Evolutionary conservation across 2,888 invertebrate species (phyloP).

Genomic region (Cerceris ruficornis): DNA sequence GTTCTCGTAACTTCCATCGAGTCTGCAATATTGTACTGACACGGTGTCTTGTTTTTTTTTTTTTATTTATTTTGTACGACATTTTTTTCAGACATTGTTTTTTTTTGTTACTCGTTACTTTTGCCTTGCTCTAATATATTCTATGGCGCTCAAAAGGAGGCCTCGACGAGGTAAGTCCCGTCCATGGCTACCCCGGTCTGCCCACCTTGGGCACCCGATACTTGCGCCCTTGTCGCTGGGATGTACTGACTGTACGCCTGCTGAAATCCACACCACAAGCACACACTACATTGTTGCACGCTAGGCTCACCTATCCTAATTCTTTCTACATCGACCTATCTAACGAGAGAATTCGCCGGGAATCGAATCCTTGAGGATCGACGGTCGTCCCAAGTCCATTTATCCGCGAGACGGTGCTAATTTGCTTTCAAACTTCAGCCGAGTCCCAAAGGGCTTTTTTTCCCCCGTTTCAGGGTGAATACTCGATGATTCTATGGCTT

Average conservation of each 20-base stretch:
- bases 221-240: conserved; percentile 91
- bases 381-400: not conserved
- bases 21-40: too few relatives aligned
- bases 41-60: too few relatives aligned
- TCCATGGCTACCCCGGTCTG: conserved; percentile 92
- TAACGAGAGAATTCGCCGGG: conserved; percentile 10
- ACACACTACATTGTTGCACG: conserved; percentile 81
- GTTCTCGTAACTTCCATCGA: conserved; percentile 6
- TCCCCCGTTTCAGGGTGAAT: too few relatives aligned
- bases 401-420: too few relatives aligned
- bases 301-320: conserved; percentile 75
- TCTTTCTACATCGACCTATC: conserved; percentile 36
- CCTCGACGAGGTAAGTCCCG: conserved; percentile 92
- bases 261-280: conserved; percentile 84
- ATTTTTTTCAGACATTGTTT: conserved; percentile 6
- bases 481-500: too few relatives aligned
- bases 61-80: too few relatives aligned
- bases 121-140: conserved; percentile 36
- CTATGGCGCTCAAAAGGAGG: conserved; percentile 86
- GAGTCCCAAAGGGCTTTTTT: too few relatives aligned
- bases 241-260: conserved; percentile 94
- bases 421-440: too few relatives aligned
- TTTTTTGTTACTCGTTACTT: conserved; percentile 14
- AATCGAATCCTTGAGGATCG: not conserved
- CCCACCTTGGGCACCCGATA: conserved; percentile 84